Conservation (phyloP, 1,140 invertebrate genomes). For the Drosophila insularis region DNA sequence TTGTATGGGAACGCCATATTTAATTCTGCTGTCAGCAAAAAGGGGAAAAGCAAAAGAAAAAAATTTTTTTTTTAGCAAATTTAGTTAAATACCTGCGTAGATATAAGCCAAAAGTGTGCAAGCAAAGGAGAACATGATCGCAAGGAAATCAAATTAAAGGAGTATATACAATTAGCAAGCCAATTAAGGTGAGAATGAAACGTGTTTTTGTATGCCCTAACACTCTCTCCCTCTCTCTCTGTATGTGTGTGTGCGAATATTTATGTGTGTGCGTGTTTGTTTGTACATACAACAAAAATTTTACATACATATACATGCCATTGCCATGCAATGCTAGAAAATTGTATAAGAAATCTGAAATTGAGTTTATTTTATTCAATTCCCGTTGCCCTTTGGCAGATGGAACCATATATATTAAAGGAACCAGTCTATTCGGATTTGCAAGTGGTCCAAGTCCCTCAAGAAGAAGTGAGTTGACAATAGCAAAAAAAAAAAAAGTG, state of each 20-base stretch:
- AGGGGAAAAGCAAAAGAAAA: slow-evolving; percentile 56
- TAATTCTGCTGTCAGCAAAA: slow-evolving; percentile 60
- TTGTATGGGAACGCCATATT: slow-evolving; percentile 66
- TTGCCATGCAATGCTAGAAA: neutral
- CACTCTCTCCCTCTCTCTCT: neutral
- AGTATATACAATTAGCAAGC: neutral
- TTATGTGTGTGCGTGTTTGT: neutral
- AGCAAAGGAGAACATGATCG: neutral
- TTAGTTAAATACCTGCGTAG: slow-evolving; percentile 19
- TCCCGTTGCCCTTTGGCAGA: neutral
- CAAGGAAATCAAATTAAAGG: neutral
- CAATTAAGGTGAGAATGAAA: slow-evolving; percentile 22
- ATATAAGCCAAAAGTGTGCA: slow-evolving; percentile 28
- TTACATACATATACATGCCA: neutral
- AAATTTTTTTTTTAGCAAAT: neutral
- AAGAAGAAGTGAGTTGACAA: slow-evolving; percentile 73
- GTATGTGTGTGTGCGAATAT: neutral
- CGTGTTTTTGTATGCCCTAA: neutral
- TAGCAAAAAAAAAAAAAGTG: neutral
- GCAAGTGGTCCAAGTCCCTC: slow-evolving; percentile 76
- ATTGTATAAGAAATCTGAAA: slow-evolving; percentile 16
- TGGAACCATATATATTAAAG: slow-evolving; percentile 69
- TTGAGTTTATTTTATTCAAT: neutral
- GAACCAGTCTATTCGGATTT: slow-evolving; percentile 69
- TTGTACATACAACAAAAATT: slow-evolving; percentile 10